Conservation (phyloP, 2,888 invertebrate genomes). For the Periphyllus acericola region DNA sequence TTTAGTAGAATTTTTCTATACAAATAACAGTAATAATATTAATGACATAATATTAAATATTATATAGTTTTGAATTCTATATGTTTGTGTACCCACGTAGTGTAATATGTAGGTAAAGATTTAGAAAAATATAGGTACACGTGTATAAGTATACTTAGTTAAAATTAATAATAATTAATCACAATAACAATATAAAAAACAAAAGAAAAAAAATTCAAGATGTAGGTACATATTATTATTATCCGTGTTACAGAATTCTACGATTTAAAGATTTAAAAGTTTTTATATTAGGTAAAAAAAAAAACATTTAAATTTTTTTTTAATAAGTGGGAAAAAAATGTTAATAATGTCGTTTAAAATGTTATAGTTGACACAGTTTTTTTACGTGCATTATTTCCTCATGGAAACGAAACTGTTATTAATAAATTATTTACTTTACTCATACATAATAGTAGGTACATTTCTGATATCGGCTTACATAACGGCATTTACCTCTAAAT, state of each 20-base stretch:
- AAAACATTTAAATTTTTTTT: background rate
- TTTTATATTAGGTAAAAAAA: background rate
- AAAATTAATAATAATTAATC: background rate
- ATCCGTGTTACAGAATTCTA: background rate
- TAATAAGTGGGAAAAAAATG: background rate
- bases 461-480: too few relatives aligned
- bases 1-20: slow-evolving; percentile 36
- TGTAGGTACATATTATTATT: background rate
- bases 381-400: too few relatives aligned
- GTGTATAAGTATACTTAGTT: background rate
- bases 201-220: background rate
- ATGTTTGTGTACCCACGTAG: background rate
- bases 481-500: too few relatives aligned
- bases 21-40: slow-evolving; percentile 27
- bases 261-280: background rate
- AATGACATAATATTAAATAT: background rate
- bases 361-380: background rate
- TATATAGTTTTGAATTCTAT: background rate
- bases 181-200: slow-evolving; percentile 9
- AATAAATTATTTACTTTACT: too few relatives aligned
- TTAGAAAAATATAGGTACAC: slow-evolving; percentile 28
- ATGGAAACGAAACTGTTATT: too few relatives aligned
- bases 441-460: too few relatives aligned
- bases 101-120: background rate
- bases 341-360: background rate